Conservation (phyloP, 2,113 vertebrate species). For the Triplophysa siluroides region DNA sequence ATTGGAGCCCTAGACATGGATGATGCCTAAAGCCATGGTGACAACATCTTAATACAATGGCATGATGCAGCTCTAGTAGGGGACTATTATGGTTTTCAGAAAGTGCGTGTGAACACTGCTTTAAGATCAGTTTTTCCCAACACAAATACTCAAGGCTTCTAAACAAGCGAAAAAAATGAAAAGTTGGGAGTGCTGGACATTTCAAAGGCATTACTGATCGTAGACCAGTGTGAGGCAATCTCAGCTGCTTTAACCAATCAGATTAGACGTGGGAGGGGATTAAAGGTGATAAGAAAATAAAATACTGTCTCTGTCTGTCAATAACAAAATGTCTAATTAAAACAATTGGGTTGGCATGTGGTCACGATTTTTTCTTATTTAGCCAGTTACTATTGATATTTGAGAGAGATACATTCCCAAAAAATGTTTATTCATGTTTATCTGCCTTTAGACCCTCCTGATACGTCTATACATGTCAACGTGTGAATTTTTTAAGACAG, state of each 20-base stretch:
- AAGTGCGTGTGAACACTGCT: conserved; percentile 10
- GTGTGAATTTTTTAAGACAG: neutral
- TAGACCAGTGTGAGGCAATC: neutral
- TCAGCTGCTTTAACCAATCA: conserved; percentile 4
- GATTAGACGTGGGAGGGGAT: neutral
- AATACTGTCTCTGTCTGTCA: neutral
- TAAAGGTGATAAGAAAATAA: neutral
- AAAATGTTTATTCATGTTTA: neutral
- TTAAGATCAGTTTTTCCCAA: conserved; percentile 22
- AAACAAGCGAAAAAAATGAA: neutral
- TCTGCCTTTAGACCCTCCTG: neutral
- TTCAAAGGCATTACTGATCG: neutral
- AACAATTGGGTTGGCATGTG: neutral
- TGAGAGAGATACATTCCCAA: neutral
- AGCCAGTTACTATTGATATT: neutral
- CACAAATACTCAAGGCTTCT: neutral
- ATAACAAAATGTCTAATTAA: no score
- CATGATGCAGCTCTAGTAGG: conserved; percentile 51
- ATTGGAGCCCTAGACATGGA: conserved; percentile 34
- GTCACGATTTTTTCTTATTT: no score
- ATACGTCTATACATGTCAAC: conserved; percentile 2
- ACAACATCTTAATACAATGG: conserved; percentile 39
- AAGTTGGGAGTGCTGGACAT: neutral
- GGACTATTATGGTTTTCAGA: neutral
- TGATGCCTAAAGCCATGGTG: conserved; percentile 63